Conservation (phyloP, 2,888 invertebrate species). For the Pecten maximus region DNA sequence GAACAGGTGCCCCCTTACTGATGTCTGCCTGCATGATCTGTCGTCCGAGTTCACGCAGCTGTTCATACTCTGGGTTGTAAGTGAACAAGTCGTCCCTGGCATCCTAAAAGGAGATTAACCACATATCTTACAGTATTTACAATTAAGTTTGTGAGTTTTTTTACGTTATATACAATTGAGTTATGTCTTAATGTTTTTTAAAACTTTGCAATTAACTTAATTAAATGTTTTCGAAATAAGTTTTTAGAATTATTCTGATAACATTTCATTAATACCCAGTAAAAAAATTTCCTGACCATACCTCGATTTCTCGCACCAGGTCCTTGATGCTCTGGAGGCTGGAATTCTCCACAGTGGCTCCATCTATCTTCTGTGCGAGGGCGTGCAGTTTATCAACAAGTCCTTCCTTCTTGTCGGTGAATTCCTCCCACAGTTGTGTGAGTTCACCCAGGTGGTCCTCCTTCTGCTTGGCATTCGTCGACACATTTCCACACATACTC, state of each 20-base stretch:
- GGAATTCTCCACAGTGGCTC: constrained; percentile 66
- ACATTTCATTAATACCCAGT: neutral
- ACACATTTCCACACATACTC: constrained; percentile 69
- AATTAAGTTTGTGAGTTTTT: too few relatives aligned
- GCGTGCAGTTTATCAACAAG: constrained; percentile 74
- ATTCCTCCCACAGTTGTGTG: constrained; percentile 89
- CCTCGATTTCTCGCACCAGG: constrained; percentile 76
- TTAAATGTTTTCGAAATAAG: neutral
- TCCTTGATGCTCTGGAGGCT: constrained; percentile 73
- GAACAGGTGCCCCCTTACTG: constrained; percentile 68
- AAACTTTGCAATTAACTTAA: neutral
- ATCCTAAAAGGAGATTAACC: constrained; percentile 63
- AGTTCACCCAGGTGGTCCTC: constrained; percentile 81
- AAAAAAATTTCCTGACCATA: constrained; percentile 51
- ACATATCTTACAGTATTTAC: too few relatives aligned
- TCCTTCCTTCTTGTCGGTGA: constrained; percentile 89
- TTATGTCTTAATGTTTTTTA: neutral
- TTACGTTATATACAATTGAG: too few relatives aligned
- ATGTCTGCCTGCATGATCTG: constrained; percentile 77
- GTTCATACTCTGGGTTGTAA: constrained; percentile 84
- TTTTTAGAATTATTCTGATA: neutral
- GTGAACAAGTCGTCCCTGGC: constrained; percentile 75
- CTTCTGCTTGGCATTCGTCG: constrained; percentile 73
- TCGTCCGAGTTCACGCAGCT: constrained; percentile 91
- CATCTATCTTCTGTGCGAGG: constrained; percentile 68